Evolutionary conservation across 92 coral and sea anemone species (phyloP).

Genomic region (Umimayanthus kanabou): DNA sequence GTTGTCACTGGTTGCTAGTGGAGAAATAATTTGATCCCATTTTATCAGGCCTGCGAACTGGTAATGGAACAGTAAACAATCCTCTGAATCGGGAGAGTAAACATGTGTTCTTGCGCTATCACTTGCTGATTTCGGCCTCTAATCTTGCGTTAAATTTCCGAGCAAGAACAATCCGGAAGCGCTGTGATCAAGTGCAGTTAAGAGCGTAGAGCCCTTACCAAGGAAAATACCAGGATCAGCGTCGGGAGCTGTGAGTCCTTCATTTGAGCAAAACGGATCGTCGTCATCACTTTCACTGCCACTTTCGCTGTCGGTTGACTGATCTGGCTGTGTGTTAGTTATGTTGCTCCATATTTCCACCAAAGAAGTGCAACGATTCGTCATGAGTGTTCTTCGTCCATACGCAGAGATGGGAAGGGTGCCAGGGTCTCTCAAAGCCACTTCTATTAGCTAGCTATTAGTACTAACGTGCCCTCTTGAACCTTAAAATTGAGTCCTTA

Average conservation of each 20-base stretch:
- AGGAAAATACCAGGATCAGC: background rate
- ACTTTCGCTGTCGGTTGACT: background rate
- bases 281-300: conserved; percentile 38
- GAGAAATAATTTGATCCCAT: conserved; percentile 43
- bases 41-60: conserved; percentile 48
- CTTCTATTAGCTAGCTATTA: too few species aligned
- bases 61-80: conserved; percentile 50
- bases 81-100: conserved; percentile 49
- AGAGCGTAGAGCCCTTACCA: conserved; percentile 47
- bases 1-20: conserved; percentile 29
- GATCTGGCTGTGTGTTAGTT: conserved; percentile 11
- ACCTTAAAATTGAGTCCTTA: too few species aligned
- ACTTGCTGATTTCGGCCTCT: conserved; percentile 41
- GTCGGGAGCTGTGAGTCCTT: background rate
- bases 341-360: conserved; percentile 39
- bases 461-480: too few species aligned
- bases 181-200: background rate
- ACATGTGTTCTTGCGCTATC: conserved; percentile 42
- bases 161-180: conserved; percentile 33
- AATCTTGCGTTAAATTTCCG: conserved; percentile 49
- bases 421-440: conserved; percentile 20
- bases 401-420: conserved; percentile 50
- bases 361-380: conserved; percentile 38
- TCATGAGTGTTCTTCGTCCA: conserved; percentile 29
- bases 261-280: background rate